Base-by-base conservation (phyloP, 1,140 invertebrate genomes). In the Drosophila pectinifera region DNA sequence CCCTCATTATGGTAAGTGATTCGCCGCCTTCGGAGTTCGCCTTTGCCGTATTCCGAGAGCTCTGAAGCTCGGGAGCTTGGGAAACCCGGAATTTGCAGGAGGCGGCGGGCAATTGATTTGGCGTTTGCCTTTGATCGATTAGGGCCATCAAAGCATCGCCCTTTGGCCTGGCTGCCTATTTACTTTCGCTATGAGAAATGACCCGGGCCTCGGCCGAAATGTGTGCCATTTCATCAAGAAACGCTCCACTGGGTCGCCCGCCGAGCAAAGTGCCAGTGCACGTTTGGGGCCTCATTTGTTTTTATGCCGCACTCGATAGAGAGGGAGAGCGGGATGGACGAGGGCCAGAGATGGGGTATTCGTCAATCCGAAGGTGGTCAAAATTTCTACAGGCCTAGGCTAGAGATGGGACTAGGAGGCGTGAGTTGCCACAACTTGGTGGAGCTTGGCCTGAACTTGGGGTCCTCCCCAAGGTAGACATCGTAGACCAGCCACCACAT, bases 111-210 rank as follows among this genome's bases (percentile, higher is more conserved):
- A 86, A 86, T 86, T 88, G 83, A 86, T 86, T 86, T 88, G 84
- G 83, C 83, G 63, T 88, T 79, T 83, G 75, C 59, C 67, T 78
- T 86, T 86, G 83, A 86, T 86, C 76, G 83, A 86, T 86, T 88
- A 56, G 56, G 63, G 75, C 63, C 80, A 89, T 88, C 80, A 83
- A 83, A 83, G 84, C 70, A 48, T 65, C 62, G 49, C 42, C 46
- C 56, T 72, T 59, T 61, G 41, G 38, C 53, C 54, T 46, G 24
- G 48, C 43, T 53, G 79, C 64, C 68, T 82, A 82, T 82, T 82
- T 82, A 82, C 80, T 82, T 82, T 78, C 59, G 68, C 80, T 78
- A 78, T 82, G 80, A 82, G 69, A 82, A 82, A 82, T 82, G 45
- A 62, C 41, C 42, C n/a, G 68, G 42, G 38, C 43, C 39, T 14